Conservation (phyloP, 2,888 invertebrate species). For the Caradrina kadenii region DNA sequence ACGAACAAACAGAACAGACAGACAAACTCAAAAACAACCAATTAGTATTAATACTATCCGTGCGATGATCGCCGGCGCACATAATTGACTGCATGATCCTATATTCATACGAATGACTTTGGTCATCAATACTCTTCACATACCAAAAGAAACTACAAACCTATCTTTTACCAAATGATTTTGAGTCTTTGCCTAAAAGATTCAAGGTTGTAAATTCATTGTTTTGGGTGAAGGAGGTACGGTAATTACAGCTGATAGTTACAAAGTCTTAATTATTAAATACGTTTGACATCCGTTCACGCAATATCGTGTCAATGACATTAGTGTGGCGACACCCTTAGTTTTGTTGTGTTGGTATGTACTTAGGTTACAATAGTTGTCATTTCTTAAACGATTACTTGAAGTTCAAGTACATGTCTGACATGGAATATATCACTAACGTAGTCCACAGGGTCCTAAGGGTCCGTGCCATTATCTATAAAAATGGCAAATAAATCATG, state of each 20-base stretch:
- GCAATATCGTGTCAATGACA: slow-evolving; percentile 74
- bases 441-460: too few relatives aligned
- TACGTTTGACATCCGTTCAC: slow-evolving; percentile 79
- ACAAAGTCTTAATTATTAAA: slow-evolving; percentile 74
- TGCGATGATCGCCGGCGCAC: slow-evolving; percentile 70
- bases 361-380: slow-evolving; percentile 27
- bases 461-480: too few relatives aligned
- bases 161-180: background rate
- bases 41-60: slow-evolving; percentile 71
- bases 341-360: slow-evolving; percentile 49
- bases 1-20: slow-evolving; percentile 43
- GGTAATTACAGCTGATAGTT: slow-evolving; percentile 30
- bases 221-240: background rate
- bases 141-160: slow-evolving; percentile 39
- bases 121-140: slow-evolving; percentile 71
- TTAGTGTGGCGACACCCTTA: slow-evolving; percentile 65
- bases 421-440: too few relatives aligned
- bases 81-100: slow-evolving; percentile 77
- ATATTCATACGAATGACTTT: slow-evolving; percentile 73
- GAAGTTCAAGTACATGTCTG: background rate
- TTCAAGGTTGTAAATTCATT: slow-evolving; percentile 17
- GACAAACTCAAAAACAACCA: slow-evolving; percentile 62
- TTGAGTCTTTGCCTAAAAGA: rapidly evolving
- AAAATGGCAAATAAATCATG: too few relatives aligned
- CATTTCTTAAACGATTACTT: slow-evolving; percentile 8